A percentile compares a stretch with the other conserved stretches of the same genome.
These are phyloP conservation scores for Pseudopodoces humilis DNA, from an alignment of 2,113 vertebrate genomes.

Conservation along the genomic window DNA sequence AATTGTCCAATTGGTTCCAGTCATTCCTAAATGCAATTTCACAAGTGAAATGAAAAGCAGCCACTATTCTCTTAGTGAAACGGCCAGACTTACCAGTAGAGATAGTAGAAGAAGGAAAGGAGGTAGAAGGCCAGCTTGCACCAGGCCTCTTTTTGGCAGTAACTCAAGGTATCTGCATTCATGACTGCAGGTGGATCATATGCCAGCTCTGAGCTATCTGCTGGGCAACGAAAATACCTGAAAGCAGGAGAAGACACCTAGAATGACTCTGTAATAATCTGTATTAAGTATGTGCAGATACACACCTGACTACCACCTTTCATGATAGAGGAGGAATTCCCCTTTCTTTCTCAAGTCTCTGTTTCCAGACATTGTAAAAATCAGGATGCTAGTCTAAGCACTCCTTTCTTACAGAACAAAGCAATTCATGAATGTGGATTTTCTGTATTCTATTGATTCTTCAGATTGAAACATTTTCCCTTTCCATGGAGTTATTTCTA, in stretches of 20 bases:
- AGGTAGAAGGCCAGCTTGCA: conserved; percentile 98
- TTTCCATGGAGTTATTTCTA: neutral
- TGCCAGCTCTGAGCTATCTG: conserved; percentile 91
- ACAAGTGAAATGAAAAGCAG: neutral
- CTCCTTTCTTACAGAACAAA: neutral
- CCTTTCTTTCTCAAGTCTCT: neutral
- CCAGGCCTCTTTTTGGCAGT: conserved; percentile 98
- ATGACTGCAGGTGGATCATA: conserved; percentile 95
- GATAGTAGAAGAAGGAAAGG: conserved; percentile 99
- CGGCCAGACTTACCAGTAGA: conserved; percentile 89
- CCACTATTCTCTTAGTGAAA: neutral
- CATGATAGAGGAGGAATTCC: neutral
- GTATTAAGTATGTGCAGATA: neutral
- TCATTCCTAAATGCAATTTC: neutral
- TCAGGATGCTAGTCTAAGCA: neutral
- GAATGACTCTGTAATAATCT: neutral
- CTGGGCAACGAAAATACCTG: conserved; percentile 97
- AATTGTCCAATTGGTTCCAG: neutral
- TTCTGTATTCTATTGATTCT: neutral
- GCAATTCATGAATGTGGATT: neutral
- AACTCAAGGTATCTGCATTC: conserved; percentile 93
- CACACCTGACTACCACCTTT: neutral
- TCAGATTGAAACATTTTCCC: neutral
- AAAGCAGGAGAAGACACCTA: conserved; percentile 50
- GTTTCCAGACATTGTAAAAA: neutral